Conservation (phyloP, 2,888 invertebrate genomes). For the Gymnoscelis rufifasciata region DNA sequence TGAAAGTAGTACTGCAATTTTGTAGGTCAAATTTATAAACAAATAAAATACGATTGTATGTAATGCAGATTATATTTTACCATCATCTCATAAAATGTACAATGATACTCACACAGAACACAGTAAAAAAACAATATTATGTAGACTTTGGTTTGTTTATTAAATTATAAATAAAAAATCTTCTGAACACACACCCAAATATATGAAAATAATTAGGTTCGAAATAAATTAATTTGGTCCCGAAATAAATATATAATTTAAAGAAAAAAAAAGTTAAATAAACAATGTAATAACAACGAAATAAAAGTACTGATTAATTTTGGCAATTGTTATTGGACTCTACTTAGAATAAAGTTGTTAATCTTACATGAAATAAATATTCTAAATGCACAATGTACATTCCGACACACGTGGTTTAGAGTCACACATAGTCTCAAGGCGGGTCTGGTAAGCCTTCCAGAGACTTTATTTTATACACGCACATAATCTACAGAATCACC, state of each 20-base stretch:
- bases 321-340: constrained; percentile 74
- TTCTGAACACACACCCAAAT: constrained; percentile 71
- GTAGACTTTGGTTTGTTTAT: constrained; percentile 78
- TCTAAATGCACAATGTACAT: constrained; percentile 59
- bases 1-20: too few relatives aligned
- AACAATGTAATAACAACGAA: constrained; percentile 60
- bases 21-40: constrained; percentile 36
- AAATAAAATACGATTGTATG: constrained; percentile 35
- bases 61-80: constrained; percentile 61
- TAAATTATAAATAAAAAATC: constrained; percentile 74
- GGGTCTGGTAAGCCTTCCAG: constrained; percentile 32
- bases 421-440: constrained; percentile 43
- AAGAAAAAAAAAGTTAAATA: constrained; percentile 56
- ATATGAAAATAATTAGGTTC: constrained; percentile 66
- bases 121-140: constrained; percentile 67
- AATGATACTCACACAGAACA: constrained; percentile 53
- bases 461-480: constrained; percentile 63
- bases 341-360: constrained; percentile 63
- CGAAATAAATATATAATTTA: constrained; percentile 77
- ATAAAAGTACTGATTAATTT: constrained; percentile 74
- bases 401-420: constrained; percentile 58
- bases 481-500: constrained; percentile 54
- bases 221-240: constrained; percentile 79
- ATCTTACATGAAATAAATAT: constrained; percentile 72
- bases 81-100: constrained; percentile 57